Base-by-base conservation (phyloP, 2,888 invertebrate genomes). In the Drosophila paranaensis region DNA sequence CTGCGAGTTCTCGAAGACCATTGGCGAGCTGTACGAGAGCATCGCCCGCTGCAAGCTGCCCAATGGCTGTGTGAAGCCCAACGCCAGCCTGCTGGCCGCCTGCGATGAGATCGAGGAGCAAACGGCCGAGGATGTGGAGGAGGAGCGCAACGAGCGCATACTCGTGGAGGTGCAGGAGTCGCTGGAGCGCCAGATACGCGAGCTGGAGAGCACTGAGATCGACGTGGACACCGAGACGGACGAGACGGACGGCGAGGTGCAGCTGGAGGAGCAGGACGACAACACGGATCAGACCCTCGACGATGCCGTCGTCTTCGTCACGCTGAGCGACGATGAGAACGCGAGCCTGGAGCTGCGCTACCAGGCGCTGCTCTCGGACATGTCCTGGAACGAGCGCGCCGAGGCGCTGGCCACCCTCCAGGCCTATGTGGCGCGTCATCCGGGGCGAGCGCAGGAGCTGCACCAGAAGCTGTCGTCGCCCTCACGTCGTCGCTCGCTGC, bases 381-480 rank as follows among this genome's bases (percentile, higher is more conserved):
- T 97, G 95, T 95, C 96, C 3, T 97, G 97, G 96, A 96, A 96
- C 0, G 98, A 98, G 79, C 94, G 97, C 16, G 95, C 97, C 66
- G 97, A 97, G 79, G 96, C 95, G 9, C 92, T 97, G 81, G 96
- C 96, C 2, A 96, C 96, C 3, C 90, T 97, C 16, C 95, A 97
- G 81, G 97, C 95, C 0, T 93, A 97, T 30, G 96, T 96, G 0
- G 96, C 96, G 0, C 94, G 98, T n/a, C 97, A 97, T 91, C 98
- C 99, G 0, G 98, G 98, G 58, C 90, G 98, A 60, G 98, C 98
- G 0, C 95, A 97, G 69, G 97, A 98, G 81, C 94, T 99, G 50
- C 98, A 98, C 92, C 98, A 98, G 81, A 99, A 98, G 91, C 93
- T 99, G 0, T 98, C 98, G 0, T 97, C 97, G 53, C 98, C 98